Base-by-base conservation (phyloP, 2,888 invertebrate genomes). In the Cheilosia urbana region DNA sequence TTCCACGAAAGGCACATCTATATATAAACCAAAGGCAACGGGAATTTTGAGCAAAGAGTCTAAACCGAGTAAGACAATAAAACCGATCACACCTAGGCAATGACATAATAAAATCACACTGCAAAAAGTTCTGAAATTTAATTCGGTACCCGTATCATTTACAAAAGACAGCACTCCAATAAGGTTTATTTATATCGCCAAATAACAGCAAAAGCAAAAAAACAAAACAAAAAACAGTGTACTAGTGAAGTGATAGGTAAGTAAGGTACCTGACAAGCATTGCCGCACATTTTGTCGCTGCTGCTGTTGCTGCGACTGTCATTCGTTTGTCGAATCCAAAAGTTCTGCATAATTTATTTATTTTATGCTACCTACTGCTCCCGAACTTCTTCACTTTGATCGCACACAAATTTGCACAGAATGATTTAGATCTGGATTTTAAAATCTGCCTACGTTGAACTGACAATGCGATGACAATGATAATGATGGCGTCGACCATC, bases 381-480 rank as follows among this genome's bases (percentile, higher is more conserved):
- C 55, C 17, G 69, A 40, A 30, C 47, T 17, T 63, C 58, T 37
- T 65, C 47, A 65, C 66, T 66, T 66, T 49, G 66, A 58, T 13
- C 37, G 37, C 63, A 27, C 24, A 40, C 57, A 71, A 78, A 78
- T 78, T 69, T 71, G 78, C 71, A 71, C 69, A 78, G 63, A 17
- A 40, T 69, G 78, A 40, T 78, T 57, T 69, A 71, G 66, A 68
- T 76, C 42, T 60, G 60, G 60, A 9, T 42, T 76, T 60, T 68
- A 34, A 60, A 76, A 51, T 60, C 51, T 58, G 60, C 42, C 60
- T 60, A 51, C 60, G 60, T 76, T 66, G 30, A 34, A 57, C 68
- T 60, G 58, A 49, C 66, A 51, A 15, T 60, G 19, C 57, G 68
- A 76, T 79, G 15, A 9, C 62, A 27, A 72, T 37, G 71, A 58